Conservation (phyloP, 1,140 invertebrate genomes). For the Drosophila suzukii region DNA sequence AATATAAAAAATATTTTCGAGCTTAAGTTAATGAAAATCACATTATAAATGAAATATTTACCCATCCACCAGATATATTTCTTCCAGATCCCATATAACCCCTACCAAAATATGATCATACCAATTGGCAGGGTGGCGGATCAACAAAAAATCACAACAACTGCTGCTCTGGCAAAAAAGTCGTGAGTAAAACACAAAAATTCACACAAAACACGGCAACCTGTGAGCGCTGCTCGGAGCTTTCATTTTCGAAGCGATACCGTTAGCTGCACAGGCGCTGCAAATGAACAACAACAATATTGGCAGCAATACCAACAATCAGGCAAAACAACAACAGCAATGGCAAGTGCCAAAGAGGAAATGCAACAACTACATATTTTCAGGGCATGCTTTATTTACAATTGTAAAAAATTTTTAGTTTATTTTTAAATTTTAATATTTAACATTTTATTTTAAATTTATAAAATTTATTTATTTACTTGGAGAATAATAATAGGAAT, state of each 20-base stretch:
- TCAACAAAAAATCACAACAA: constrained; percentile 31
- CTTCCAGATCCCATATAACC: not conserved
- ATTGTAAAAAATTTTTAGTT: no score
- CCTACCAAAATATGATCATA: not conserved
- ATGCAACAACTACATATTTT: constrained; percentile 67
- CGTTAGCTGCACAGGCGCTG: constrained; percentile 72
- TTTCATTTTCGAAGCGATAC: constrained; percentile 82
- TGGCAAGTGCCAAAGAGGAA: constrained; percentile 73
- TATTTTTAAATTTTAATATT: no score
- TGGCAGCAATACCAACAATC: constrained; percentile 50
- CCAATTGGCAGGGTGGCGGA: constrained; percentile 20
- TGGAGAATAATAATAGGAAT: constrained; percentile 72
- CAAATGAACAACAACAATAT: constrained; percentile 66
- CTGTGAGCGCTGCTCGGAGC: constrained; percentile 68
- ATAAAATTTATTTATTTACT: no score
- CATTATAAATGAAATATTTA: no score
- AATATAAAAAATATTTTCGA: no score
- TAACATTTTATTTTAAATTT: no score
- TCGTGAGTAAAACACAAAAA: constrained; percentile 66
- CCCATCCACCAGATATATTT: not conserved
- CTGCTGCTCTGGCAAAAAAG: constrained; percentile 24
- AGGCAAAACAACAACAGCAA: constrained; percentile 48
- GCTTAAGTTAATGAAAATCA: no score
- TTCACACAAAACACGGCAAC: constrained; percentile 61
- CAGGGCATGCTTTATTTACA: constrained; percentile 33